These are phyloP conservation scores for Diarsia brunnea DNA, from an alignment of 2,888 invertebrate species.

Conservation along the genomic window DNA sequence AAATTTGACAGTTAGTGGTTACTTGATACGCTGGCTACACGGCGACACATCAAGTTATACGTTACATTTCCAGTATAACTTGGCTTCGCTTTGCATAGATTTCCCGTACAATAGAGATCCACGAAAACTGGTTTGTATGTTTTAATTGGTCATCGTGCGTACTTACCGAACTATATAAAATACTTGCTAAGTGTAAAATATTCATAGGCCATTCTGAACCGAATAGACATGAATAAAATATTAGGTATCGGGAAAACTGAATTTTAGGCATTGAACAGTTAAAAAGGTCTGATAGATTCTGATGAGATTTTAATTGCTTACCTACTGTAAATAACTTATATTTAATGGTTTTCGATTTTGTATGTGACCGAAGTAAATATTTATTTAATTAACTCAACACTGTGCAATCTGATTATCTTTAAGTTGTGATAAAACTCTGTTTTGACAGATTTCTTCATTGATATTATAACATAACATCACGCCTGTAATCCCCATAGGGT, in stretches of 20 bases:
- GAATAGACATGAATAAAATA: slow-evolving; percentile 6
- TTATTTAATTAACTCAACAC: neutral
- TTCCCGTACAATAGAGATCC: too few species aligned
- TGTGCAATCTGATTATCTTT: neutral
- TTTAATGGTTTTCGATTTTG: neutral
- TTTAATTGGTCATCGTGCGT: too few species aligned
- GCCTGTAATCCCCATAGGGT: too few species aligned
- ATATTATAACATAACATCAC: too few species aligned
- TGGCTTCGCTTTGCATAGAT: too few species aligned
- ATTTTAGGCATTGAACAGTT: neutral
- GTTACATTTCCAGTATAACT: too few species aligned
- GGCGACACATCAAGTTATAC: too few species aligned
- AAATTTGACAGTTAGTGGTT: too few species aligned
- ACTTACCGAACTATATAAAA: neutral
- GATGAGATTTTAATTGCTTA: slow-evolving; percentile 1
- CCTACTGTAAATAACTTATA: neutral
- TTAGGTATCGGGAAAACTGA: neutral
- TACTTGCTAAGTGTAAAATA: neutral
- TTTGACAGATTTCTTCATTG: too few species aligned
- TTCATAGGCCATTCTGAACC: neutral
- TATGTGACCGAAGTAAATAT: slow-evolving; percentile 5
- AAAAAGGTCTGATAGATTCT: neutral
- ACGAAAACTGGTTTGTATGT: too few species aligned
- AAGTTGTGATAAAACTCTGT: neutral
- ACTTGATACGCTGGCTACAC: too few species aligned